These are phyloP conservation scores for Mormyrus lacerda DNA, from an alignment of 2,113 vertebrate species.

Conservation along the genomic window DNA sequence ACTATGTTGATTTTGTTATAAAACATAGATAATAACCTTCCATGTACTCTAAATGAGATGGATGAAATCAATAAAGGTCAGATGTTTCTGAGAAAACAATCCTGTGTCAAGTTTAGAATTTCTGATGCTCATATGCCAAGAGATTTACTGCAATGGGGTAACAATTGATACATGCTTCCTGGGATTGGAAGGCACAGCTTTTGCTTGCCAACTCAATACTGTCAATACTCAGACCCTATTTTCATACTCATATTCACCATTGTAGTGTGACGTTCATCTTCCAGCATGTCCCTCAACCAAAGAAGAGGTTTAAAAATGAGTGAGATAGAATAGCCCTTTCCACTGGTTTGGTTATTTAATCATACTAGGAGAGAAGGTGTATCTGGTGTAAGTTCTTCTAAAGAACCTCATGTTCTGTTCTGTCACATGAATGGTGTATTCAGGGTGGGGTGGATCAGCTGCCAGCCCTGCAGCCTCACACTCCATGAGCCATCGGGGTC, in stretches of 20 bases:
- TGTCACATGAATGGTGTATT: neutral
- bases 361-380: neutral
- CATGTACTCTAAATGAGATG: neutral
- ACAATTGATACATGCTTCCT: neutral
- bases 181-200: neutral
- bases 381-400: neutral
- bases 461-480: neutral
- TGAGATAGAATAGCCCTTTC: neutral
- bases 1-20: neutral
- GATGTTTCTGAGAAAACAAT: neutral
- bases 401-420: neutral
- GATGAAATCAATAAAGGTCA: neutral
- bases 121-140: neutral
- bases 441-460: neutral
- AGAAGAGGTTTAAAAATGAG: neutral
- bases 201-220: neutral
- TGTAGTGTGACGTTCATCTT: neutral
- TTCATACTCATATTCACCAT: neutral
- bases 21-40: neutral
- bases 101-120: neutral
- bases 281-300: neutral
- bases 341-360: neutral
- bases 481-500: neutral
- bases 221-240: neutral
- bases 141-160: neutral